Conservation (phyloP, 2,113 vertebrate species). For the Alectura lathami region DNA sequence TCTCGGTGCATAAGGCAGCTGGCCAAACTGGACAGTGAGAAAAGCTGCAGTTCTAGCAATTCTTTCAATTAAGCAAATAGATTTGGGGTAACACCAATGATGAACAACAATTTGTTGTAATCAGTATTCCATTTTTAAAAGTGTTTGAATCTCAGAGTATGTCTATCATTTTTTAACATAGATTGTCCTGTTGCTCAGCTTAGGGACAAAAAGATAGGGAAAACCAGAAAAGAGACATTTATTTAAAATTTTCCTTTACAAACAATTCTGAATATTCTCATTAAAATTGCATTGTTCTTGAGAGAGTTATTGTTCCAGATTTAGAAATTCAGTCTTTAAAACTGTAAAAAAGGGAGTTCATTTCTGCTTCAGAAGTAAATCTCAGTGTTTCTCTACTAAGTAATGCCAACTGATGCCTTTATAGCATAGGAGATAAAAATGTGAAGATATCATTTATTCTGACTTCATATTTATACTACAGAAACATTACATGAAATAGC, state of each 20-base stretch:
- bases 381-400: not conserved
- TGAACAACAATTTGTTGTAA: not conserved
- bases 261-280: not conserved
- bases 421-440: not conserved
- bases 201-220: not conserved
- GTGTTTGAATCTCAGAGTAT: not conserved
- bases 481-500: not conserved
- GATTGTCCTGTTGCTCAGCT: not conserved
- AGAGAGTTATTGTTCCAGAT: not conserved
- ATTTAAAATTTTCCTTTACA: constrained; percentile 2
- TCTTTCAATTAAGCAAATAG: not conserved
- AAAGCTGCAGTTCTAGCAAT: not conserved
- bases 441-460: not conserved
- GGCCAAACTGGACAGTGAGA: not conserved
- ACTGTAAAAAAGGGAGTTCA: not conserved
- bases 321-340: not conserved
- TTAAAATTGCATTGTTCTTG: not conserved
- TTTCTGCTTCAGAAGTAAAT: not conserved
- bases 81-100: not conserved
- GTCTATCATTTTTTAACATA: not conserved
- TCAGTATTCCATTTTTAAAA: not conserved
- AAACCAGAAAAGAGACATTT: not conserved
- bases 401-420: not conserved
- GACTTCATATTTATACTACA: not conserved
- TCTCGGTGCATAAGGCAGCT: not conserved